phyloP scores from a whole-genome alignment of 2,888 invertebrate genomes.

The Stegana nigrithorax region DNA sequence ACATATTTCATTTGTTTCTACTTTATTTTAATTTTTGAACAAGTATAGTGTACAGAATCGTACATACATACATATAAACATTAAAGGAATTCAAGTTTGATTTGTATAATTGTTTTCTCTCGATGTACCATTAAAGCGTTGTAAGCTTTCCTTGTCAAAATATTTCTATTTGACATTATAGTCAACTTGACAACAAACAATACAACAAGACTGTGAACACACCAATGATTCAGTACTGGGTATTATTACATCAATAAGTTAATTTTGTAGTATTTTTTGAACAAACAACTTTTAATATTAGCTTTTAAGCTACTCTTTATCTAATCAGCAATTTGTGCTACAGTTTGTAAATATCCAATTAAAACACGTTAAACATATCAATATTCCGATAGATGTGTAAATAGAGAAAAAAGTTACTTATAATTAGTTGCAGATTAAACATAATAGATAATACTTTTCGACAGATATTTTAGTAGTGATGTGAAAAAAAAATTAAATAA shows the following conservation, averaged over 20 bases:
- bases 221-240: constrained; percentile 7
- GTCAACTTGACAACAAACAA: no score
- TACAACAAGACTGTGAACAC: no score
- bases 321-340: constrained; percentile 4
- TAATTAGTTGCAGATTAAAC: background rate
- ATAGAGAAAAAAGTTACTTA: background rate
- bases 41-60: background rate
- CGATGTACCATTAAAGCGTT: no score
- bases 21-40: no score
- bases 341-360: background rate
- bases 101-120: no score
- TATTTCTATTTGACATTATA: no score
- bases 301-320: background rate
- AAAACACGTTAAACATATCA: background rate
- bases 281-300: background rate
- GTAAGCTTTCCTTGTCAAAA: no score
- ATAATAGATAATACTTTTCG: constrained; percentile 9
- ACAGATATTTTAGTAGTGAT: constrained; percentile 2
- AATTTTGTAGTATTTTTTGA: background rate
- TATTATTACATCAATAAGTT: constrained; percentile 10
- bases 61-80: background rate
- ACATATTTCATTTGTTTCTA: no score
- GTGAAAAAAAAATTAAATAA: background rate
- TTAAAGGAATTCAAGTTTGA: no score
- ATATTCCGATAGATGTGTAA: background rate